These are phyloP conservation scores for Strongylocentrotus purpuratus DNA, from an alignment of 35 echinoderm and acorn worm genomes.

Conservation along the genomic window DNA sequence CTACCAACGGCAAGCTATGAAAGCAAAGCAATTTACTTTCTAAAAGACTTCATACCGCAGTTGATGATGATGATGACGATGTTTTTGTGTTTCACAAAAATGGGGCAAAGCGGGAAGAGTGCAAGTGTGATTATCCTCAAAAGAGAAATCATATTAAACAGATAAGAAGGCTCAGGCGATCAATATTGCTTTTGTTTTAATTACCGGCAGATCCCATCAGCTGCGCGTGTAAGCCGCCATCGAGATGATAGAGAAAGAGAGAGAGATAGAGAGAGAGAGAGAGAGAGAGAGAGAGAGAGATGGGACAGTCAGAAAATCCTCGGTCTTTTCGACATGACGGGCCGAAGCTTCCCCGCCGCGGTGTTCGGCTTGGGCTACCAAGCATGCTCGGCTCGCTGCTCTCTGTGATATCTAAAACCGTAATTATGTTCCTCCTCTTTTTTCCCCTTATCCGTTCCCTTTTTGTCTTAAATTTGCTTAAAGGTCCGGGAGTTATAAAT, in stretches of 20 bases:
- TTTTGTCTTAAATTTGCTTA: constrained; percentile 6
- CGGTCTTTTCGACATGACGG: not conserved
- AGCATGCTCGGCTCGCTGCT: not conserved
- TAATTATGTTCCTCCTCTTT: constrained; percentile 2
- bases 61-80: constrained; percentile 1
- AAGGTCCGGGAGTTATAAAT: constrained; percentile 1
- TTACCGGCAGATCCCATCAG: not conserved
- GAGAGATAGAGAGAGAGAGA: not conserved
- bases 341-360: constrained; percentile 11
- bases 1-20: not conserved
- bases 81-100: not conserved
- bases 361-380: not conserved
- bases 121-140: constrained; percentile 2
- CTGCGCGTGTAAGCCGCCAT: not conserved
- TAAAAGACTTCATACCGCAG: not conserved
- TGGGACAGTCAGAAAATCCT: not conserved
- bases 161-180: not conserved
- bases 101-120: not conserved
- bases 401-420: not conserved
- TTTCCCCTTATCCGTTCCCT: not conserved
- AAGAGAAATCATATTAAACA: not conserved
- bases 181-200: constrained; percentile 19
- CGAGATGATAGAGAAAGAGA: not conserved
- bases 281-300: not conserved
- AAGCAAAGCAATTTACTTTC: not conserved